A percentile compares a stretch with the other conserved stretches of the same genome.
These are phyloP conservation scores for Phenganax stokvisi DNA, from an alignment of 92 coral and sea anemone genomes.

Conservation along the genomic window DNA sequence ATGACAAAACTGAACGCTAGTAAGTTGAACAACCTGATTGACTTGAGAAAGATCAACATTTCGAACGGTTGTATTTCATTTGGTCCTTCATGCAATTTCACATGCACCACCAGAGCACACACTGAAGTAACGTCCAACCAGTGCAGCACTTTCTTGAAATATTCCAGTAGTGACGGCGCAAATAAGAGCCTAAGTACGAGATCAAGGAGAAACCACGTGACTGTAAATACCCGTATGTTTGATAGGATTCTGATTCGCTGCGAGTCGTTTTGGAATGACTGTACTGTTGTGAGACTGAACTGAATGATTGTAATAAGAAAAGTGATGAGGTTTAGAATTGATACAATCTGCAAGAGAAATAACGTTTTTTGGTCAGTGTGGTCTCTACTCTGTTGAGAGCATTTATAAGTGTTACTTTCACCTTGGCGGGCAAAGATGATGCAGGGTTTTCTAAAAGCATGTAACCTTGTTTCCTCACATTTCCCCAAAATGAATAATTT, in stretches of 20 bases:
- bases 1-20: constrained; percentile 83
- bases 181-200: constrained; percentile 67
- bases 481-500: constrained; percentile 75
- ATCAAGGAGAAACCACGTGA: constrained; percentile 86
- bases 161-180: constrained; percentile 52
- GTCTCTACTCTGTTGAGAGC: not conserved
- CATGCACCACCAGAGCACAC: constrained; percentile 47
- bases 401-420: not conserved
- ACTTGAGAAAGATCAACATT: constrained; percentile 86
- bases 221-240: constrained; percentile 60
- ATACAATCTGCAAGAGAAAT: constrained; percentile 52
- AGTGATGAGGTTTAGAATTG: constrained; percentile 57
- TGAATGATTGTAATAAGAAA: constrained; percentile 78
- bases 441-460: constrained; percentile 82
- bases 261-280: constrained; percentile 59
- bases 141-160: constrained; percentile 39
- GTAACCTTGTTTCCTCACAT: constrained; percentile 66
- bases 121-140: constrained; percentile 84
- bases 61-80: constrained; percentile 49
- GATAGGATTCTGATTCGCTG: constrained; percentile 52
- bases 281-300: constrained; percentile 76
- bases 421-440: constrained; percentile 82
- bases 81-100: constrained; percentile 11
- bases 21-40: constrained; percentile 71
- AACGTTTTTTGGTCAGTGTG: not conserved